These are phyloP conservation scores for Eulemur rubriventer DNA, from an alignment of 2,797 vertebrate genomes.

Conservation along the genomic window DNA sequence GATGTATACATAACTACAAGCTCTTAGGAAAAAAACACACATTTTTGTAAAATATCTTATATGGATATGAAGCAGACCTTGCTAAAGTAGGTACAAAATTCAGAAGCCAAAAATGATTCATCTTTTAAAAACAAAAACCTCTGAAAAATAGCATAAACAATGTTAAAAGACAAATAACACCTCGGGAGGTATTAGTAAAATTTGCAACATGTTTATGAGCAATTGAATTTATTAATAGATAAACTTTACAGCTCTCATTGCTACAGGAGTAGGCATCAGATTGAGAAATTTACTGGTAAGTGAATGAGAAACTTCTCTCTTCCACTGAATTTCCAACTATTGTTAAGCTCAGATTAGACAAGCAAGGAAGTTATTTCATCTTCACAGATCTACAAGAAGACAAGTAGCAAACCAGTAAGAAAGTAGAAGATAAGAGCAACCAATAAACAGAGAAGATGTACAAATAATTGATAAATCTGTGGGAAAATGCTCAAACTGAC, in stretches of 20 bases:
- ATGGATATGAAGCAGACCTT: neutral
- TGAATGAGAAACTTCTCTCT: neutral
- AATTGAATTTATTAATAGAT: neutral
- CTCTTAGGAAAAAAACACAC: neutral
- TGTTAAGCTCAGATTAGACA: neutral
- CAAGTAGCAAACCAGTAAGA: neutral
- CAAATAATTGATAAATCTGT: neutral
- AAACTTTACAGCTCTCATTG: neutral
- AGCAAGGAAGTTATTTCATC: neutral
- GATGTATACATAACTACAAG: neutral
- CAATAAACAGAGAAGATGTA: neutral
- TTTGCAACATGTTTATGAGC: neutral
- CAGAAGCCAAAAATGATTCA: neutral
- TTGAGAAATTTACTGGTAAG: neutral
- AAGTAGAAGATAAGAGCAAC: neutral
- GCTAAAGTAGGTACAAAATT: neutral
- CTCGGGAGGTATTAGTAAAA: neutral
- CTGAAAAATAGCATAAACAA: neutral
- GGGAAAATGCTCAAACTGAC: neutral
- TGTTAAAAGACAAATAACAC: neutral
- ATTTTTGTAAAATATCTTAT: too few relatives aligned
- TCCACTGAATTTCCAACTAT: neutral
- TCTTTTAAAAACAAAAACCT: neutral
- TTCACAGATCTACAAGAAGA: neutral
- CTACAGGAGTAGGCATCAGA: neutral